Evolutionary conservation across 2,888 invertebrate species (phyloP), one percentile per base, ranked within the genome.

Genomic region (Luffia ferchaultella): DNA sequence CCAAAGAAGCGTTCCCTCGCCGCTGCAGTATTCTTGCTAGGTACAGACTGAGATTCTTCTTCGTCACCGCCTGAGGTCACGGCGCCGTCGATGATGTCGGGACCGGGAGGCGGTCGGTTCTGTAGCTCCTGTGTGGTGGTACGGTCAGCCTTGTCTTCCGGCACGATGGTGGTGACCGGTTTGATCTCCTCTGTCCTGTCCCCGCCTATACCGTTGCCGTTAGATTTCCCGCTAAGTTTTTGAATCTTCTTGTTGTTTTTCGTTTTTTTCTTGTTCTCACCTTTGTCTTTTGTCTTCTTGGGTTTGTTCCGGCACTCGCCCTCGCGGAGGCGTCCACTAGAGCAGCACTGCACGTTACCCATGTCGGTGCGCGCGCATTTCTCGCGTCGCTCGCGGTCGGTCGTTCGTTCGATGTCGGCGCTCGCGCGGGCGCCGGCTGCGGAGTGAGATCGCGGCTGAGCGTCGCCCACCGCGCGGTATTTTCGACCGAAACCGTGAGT

Each of bases 281-380:
- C 68, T 46, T 68, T 59, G 20, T 18, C 16, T 41, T 73, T 59
- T 76, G 75, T 55, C n/a, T 63, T 72, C 60, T 77, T 77, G 51
- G 67, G 68, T 56, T 76, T 76, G 55, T 70, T 76, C 50, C 69
- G 70, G 62, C 65, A 62, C 58, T 76, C 78, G 64, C 74, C 76
- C 61, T 73, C 65, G 61, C 62, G 68, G 65, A 76, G 74, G 68
- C 75, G 77, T 68, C 76, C 76, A 71, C 73, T 78, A 67, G 79
- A 78, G 80, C 83, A 83, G 76, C 83, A 83, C 75, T 83, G 83
- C 82, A 80, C 82, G 65, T 83, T 83, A 78, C 83, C 83, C 83
- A 83, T 83, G 72, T 68, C 80, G 72, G 70, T 62, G 70, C 67
- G 69, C 70, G 75, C 76, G 78, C 82, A 82, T 82, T 72, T 79